These are phyloP conservation scores for Chirona hameri DNA, from an alignment of 2,888 invertebrate genomes.

Conservation along the genomic window DNA sequence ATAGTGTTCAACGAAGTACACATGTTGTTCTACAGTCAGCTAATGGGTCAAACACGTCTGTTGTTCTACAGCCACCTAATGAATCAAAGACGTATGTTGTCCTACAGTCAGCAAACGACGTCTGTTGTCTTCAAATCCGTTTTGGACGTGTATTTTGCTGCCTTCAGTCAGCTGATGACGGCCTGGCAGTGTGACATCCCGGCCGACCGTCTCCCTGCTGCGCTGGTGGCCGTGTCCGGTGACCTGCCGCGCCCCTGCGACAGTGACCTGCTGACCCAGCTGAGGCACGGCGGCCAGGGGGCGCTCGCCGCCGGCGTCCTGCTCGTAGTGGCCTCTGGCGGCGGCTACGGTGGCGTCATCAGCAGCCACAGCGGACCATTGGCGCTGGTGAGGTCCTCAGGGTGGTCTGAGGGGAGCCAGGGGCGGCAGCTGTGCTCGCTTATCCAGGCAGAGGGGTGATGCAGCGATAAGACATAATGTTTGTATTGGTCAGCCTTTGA, in stretches of 20 bases:
- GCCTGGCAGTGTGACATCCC: constrained; percentile 5
- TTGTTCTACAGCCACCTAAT: too few species aligned
- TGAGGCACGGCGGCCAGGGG: not conserved
- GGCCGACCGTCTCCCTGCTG: not conserved
- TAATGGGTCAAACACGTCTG: too few species aligned
- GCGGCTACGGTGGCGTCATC: not conserved
- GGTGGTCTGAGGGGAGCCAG: too few species aligned
- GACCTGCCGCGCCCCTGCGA: not conserved
- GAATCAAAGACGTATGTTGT: too few species aligned
- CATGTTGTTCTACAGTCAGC: too few species aligned
- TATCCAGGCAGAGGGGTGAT: too few species aligned
- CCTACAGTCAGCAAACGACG: not conserved
- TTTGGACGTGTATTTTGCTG: too few species aligned
- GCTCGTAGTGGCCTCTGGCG: not conserved
- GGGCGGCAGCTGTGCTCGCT: too few species aligned
- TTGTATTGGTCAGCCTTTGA: too few species aligned
- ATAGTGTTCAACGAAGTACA: too few species aligned
- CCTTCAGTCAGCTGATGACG: not conserved
- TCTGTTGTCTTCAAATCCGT: not conserved
- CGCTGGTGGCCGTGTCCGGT: not conserved
- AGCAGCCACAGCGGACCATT: not conserved
- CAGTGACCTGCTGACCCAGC: not conserved
- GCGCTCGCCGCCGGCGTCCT: not conserved
- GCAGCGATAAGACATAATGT: too few species aligned
- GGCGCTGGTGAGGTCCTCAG: not conserved